phyloP scores from a whole-genome alignment of 2,888 invertebrate genomes.

The Stenotaenia linearis region DNA sequence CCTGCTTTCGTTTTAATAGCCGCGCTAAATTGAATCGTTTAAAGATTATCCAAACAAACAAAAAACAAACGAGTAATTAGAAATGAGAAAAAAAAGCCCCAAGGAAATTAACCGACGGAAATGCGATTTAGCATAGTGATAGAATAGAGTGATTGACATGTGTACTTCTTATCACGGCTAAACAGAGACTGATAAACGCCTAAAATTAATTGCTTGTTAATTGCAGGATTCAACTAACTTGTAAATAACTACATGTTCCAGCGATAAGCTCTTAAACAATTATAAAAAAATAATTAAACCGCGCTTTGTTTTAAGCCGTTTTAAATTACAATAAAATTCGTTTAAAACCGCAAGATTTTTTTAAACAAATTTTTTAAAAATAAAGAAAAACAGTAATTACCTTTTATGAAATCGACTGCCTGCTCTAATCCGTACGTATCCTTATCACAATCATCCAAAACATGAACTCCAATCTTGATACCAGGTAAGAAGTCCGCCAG shows the following conservation, averaged over 20 bases:
- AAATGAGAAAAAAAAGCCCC: background rate
- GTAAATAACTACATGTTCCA: background rate
- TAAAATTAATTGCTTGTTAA: background rate
- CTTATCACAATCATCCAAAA: conserved; percentile 91
- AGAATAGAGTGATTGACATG: background rate
- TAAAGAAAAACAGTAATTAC: conserved; percentile 53
- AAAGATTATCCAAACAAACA: background rate
- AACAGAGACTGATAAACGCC: background rate
- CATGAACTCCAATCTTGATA: conserved; percentile 75
- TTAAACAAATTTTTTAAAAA: background rate
- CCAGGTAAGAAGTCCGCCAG: conserved; percentile 63
- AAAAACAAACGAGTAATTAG: background rate
- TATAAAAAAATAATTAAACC: background rate
- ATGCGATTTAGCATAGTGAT: background rate
- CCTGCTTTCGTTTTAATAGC: background rate
- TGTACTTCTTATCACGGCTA: background rate
- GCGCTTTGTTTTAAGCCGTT: no score
- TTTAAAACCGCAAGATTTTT: no score
- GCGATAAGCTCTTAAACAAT: background rate
- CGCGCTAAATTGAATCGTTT: background rate
- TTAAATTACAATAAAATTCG: no score
- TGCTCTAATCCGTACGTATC: conserved; percentile 93
- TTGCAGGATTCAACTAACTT: background rate
- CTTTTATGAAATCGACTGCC: conserved; percentile 94
- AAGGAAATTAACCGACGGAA: background rate